Conservation (phyloP, 1,140 invertebrate genomes). For the Thaumatotibia leucotreta region DNA sequence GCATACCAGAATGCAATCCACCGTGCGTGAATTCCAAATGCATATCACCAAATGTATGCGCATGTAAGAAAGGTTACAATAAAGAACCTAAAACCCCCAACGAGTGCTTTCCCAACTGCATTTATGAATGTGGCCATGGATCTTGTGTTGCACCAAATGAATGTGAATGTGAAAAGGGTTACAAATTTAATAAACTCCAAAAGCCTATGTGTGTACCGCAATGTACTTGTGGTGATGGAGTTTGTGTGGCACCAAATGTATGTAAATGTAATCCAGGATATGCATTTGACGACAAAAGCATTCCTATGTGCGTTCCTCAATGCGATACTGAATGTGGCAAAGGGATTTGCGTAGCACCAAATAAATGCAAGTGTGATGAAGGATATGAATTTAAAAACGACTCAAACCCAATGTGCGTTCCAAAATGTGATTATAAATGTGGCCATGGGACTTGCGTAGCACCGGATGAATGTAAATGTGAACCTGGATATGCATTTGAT, state of each 20-base stretch:
- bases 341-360: too few relatives aligned
- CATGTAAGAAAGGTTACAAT: neutral
- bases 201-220: conserved; percentile 19
- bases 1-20: conserved; percentile 45
- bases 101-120: conserved; percentile 73
- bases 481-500: too few relatives aligned
- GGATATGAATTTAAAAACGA: too few relatives aligned
- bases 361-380: too few relatives aligned
- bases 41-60: conserved; percentile 62
- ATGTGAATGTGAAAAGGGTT: conserved; percentile 58
- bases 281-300: conserved; percentile 32
- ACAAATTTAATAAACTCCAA: conserved; percentile 13
- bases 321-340: conserved; percentile 68
- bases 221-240: too few relatives aligned
- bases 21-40: conserved; percentile 71
- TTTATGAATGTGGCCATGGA: conserved; percentile 71
- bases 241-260: too few relatives aligned
- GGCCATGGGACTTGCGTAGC: too few relatives aligned
- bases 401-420: conserved; percentile 43
- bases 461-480: too few relatives aligned
- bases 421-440: too few relatives aligned
- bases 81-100: conserved; percentile 24
- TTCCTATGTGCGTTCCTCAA: conserved; percentile 48
- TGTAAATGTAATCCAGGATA: conserved; percentile 48
- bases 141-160: conserved; percentile 63